Percentiles rank a stretch among this genome's conserved stretches.
phyloP scores from a whole-genome alignment of 2,797 vertebrate species.

The Loris lydekkerianus region DNA sequence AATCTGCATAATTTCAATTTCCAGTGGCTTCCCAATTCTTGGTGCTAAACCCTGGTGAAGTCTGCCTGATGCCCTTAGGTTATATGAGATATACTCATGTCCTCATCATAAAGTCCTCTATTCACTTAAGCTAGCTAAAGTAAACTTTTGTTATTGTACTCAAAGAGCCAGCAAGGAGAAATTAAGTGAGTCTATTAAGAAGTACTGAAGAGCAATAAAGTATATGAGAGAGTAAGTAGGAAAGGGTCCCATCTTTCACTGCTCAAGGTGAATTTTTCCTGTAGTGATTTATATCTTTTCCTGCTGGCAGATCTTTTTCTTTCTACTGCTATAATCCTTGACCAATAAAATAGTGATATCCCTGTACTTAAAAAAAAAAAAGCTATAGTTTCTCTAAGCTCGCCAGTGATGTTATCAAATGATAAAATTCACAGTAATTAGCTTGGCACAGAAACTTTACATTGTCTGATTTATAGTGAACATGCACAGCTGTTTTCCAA shows the following conservation, averaged over 20 bases:
- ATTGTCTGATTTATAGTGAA: neutral
- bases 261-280: neutral
- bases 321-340: neutral
- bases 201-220: neutral
- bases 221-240: neutral
- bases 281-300: neutral
- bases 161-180: constrained; percentile 23
- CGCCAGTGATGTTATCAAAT: neutral
- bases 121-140: neutral
- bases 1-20: neutral
- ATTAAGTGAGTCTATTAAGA: neutral
- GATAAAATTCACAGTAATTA: constrained; percentile 12
- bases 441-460: constrained; percentile 1
- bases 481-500: neutral
- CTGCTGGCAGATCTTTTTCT: neutral
- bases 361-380: neutral
- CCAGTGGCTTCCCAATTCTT: neutral
- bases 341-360: neutral
- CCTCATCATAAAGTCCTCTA: neutral
- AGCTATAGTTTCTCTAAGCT: neutral
- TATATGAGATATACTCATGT: neutral
- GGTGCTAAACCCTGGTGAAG: neutral
- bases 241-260: neutral
- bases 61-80: neutral
- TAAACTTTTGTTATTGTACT: constrained; percentile 31